phyloP scores from a whole-genome alignment of 2,888 invertebrate species.

The Calameuta idolon region DNA sequence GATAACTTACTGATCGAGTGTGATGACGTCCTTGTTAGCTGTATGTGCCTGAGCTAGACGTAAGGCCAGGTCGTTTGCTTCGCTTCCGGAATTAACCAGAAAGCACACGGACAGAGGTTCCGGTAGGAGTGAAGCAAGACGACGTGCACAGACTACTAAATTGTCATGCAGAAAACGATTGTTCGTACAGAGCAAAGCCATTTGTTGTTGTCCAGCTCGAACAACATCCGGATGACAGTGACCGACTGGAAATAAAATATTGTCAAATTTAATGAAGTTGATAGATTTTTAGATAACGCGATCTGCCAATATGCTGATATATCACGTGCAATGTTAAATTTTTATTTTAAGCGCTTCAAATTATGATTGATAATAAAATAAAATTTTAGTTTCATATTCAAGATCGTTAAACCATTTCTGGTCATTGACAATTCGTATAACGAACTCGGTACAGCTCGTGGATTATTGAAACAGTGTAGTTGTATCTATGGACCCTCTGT shows the following conservation, averaged over 20 bases:
- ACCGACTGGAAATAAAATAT: slow-evolving; percentile 79
- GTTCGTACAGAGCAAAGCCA: slow-evolving; percentile 93
- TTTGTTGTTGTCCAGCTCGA: slow-evolving; percentile 89
- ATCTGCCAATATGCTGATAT: background rate
- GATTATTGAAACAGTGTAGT: background rate
- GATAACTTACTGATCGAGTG: slow-evolving; percentile 93
- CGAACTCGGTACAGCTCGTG: background rate
- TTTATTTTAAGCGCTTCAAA: background rate
- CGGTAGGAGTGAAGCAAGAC: slow-evolving; percentile 86
- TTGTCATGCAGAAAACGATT: slow-evolving; percentile 97
- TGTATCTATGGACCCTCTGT: no score
- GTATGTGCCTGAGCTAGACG: slow-evolving; percentile 92
- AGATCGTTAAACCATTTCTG: background rate
- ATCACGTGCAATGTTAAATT: background rate
- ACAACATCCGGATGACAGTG: slow-evolving; percentile 97
- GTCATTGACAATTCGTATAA: background rate
- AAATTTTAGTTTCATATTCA: slow-evolving; percentile 14
- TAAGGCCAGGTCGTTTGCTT: slow-evolving; percentile 97
- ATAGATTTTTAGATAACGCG: background rate
- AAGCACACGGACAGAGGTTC: slow-evolving; percentile 90
- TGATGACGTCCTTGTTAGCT: slow-evolving; percentile 88
- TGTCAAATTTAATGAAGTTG: slow-evolving; percentile 2
- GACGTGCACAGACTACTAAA: slow-evolving; percentile 89
- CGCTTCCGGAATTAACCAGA: slow-evolving; percentile 98
- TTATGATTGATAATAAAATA: background rate